Evolutionary conservation across 2,113 vertebrate species (phyloP), one percentile per base, ranked within the genome.

Genomic region (Brevimyrus niger): DNA sequence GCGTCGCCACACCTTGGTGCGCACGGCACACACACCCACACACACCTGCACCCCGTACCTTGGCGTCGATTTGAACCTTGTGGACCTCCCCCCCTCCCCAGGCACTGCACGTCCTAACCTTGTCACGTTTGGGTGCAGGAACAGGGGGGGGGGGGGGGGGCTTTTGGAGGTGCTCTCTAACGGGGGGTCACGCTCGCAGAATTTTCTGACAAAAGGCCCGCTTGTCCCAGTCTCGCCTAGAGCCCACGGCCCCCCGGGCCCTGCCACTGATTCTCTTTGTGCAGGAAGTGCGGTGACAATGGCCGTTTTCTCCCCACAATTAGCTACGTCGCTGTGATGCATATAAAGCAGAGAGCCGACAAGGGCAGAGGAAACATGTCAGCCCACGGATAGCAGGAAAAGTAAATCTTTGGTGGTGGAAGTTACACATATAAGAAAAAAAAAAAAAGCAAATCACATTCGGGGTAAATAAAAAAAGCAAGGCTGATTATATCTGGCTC

Each of bases 261-360:
- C 90, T 89, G 92, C 92, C 92, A 92, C 91, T 92, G 93, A 94
- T 90, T 91, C 93, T 92, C 93, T 94, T 93, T 92, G 89, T 91
- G 93, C 91, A 96, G 93, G 94, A 96, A 93, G 93, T 89, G 88
- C 86, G 89, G 44, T 95, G 93, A 94, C 94, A 96, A 97, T 95
- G 92, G 92, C 88, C 90, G 92, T 92, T 86, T 92, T 94, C 94
- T 95, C 94, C 94, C 93, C 23, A 53, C 93, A 94, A 95, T 95
- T 92, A 90, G 92, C 93, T 95, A 89, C 92, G 92, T 92, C 93
- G 93, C 93, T 95, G 91, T 91, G 93, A 92, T 91, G 94, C 94
- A 96, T 95, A 93, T 94, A 93, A 94, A 96, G 91, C 90, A 93
- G 92, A 92, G 92, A 90, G 91, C 91, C 88, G 27, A 21, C 50